Base-by-base conservation (phyloP, 2,888 invertebrate genomes). In the Pristionchus japonicus region DNA sequence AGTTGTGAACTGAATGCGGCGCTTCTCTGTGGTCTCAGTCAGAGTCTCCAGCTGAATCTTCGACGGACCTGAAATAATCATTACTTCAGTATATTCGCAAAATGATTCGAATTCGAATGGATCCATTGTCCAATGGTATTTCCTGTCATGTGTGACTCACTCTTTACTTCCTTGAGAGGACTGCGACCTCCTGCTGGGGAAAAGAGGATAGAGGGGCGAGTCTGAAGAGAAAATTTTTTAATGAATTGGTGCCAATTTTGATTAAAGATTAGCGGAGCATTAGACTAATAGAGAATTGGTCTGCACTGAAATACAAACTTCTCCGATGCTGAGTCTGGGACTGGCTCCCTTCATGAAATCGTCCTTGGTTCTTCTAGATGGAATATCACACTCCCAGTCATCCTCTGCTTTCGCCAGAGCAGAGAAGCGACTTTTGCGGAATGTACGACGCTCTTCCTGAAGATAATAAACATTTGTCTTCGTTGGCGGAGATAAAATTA, bases 291-390 rank as follows among this genome's bases (percentile, higher is more conserved):
- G n/a, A n/a, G n/a, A n/a, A n/a, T 57, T 23, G 17, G 17, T 57
- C 6, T 11, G 57, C 57, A 6, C 11, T 20, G 57, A 20, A 40
- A 40, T 6, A 40, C 43, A 6, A 20, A 90, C 90, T 80, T 92
- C 91, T 74, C 92, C 92, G 31, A 91, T 89, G 70, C 90, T 90
- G 86, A 91, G 88, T 61, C 91, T 86, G 7, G 91, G 92, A 23
- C 91, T 90, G 89, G 70, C 80, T 57, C 92, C 92, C 85, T 91
- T 91, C 89, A 90, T 89, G 84, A 86, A 91, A 17, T 91, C 89
- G 77, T 92, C 92, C 82, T 92, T 92, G 43, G 91, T 89, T 43
- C 88, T 88, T 34, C 82, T 43, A 9, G 47, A 4, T 17, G 57
- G 77, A 40, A 37, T 31, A 31, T 80, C 37, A 43, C 34, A 77